phyloP scores from a whole-genome alignment of 2,888 invertebrate species.

The Dynastes hyllus region DNA sequence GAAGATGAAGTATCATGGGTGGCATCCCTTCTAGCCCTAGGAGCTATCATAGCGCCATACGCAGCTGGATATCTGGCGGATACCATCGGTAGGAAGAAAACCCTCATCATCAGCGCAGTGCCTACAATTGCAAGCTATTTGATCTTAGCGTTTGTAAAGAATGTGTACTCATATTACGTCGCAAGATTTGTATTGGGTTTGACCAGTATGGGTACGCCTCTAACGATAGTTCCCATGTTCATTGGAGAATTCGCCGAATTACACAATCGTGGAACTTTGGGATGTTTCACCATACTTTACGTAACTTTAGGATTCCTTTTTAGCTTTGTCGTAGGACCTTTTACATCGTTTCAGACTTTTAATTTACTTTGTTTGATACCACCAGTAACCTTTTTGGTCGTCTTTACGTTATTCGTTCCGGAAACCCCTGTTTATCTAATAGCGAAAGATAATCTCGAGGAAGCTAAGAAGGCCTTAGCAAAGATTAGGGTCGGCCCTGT shows the following conservation, averaged over 20 bases:
- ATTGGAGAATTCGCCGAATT: slow-evolving; percentile 80
- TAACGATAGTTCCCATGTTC: slow-evolving; percentile 86
- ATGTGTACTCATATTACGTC: slow-evolving; percentile 51
- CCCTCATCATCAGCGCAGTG: slow-evolving; percentile 76
- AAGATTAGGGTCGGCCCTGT: slow-evolving; percentile 82
- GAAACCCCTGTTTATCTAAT: slow-evolving; percentile 54
- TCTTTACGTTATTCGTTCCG: slow-evolving; percentile 48
- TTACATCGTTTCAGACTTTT: slow-evolving; percentile 39
- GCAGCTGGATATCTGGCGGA: slow-evolving; percentile 79
- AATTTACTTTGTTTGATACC: slow-evolving; percentile 45
- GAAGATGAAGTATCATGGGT: slow-evolving; percentile 81
- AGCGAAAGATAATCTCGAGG: slow-evolving; percentile 69
- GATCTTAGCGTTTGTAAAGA: slow-evolving; percentile 50
- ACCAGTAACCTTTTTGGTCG: slow-evolving; percentile 45
- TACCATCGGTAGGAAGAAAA: slow-evolving; percentile 77
- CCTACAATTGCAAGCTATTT: slow-evolving; percentile 75
- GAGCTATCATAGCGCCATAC: slow-evolving; percentile 78
- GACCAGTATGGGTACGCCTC: slow-evolving; percentile 67
- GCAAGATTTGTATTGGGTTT: slow-evolving; percentile 53
- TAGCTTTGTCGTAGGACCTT: slow-evolving; percentile 53
- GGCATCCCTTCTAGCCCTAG: slow-evolving; percentile 80
- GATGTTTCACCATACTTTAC: slow-evolving; percentile 50
- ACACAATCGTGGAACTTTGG: slow-evolving; percentile 53
- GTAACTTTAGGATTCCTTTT: slow-evolving; percentile 52
- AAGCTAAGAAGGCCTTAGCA: slow-evolving; percentile 75